A percentile compares a stretch with the other conserved stretches of the same genome.
Evolutionary conservation across 2,888 invertebrate species (phyloP).

Genomic region (Trissolcus japonicus): DNA sequence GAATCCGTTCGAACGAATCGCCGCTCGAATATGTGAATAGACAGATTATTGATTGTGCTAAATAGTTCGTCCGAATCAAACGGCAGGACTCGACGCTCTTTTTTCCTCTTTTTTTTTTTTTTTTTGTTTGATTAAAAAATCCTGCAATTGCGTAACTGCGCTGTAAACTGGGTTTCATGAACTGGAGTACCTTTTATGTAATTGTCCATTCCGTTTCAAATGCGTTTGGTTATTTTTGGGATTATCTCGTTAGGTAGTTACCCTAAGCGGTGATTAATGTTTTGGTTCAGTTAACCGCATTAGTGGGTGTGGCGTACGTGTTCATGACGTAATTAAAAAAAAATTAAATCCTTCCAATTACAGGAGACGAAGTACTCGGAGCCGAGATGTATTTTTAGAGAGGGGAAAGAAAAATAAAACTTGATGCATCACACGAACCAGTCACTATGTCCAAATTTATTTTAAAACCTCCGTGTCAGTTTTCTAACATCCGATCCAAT

Average conservation of each 20-base stretch:
- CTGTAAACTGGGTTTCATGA: slow-evolving; percentile 14
- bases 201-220: slow-evolving; percentile 28
- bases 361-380: no score
- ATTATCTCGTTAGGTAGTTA: slow-evolving; percentile 45
- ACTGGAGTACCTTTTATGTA: slow-evolving; percentile 19
- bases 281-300: slow-evolving; percentile 39
- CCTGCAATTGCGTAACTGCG: slow-evolving; percentile 6
- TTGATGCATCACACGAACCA: no score
- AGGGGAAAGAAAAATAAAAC: no score
- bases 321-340: slow-evolving; percentile 2
- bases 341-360: background rate
- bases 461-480: no score
- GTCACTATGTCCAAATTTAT: no score
- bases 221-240: slow-evolving; percentile 45
- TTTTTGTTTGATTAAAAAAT: slow-evolving; percentile 1
- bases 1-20: slow-evolving; percentile 18
- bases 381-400: no score
- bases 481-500: no score
- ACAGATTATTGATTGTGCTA: slow-evolving; percentile 32
- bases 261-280: slow-evolving; percentile 52
- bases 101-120: slow-evolving; percentile 14
- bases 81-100: background rate
- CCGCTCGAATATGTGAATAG: slow-evolving; percentile 40
- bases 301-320: slow-evolving; percentile 33
- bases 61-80: slow-evolving; percentile 28